These are phyloP conservation scores for Pithys albifrons DNA, from an alignment of 2,113 vertebrate genomes.

Conservation along the genomic window DNA sequence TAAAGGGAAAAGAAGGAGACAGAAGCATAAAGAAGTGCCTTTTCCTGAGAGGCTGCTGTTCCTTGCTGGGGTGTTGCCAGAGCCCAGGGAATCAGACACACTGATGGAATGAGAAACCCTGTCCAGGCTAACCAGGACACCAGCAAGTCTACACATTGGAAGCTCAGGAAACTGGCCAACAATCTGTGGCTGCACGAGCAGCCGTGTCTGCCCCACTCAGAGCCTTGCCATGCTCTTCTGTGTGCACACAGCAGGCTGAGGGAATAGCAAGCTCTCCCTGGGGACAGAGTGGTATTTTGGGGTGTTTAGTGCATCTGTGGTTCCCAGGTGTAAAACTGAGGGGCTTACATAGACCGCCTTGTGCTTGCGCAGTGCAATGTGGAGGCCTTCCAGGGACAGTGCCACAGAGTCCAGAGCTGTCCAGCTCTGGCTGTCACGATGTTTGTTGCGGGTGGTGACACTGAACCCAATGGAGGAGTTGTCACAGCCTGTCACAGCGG, in stretches of 20 bases:
- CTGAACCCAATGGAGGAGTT: slow-evolving; percentile 72
- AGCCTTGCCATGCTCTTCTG: background rate
- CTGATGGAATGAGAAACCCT: background rate
- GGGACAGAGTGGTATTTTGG: background rate
- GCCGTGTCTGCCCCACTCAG: rapidly evolving
- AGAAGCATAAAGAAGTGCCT: background rate
- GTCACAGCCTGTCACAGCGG: slow-evolving; percentile 75
- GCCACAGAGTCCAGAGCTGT: slow-evolving; percentile 80
- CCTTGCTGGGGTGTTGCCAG: rapidly evolving
- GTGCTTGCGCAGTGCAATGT: slow-evolving; percentile 71
- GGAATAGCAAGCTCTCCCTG: background rate
- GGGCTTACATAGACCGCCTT: slow-evolving; percentile 78
- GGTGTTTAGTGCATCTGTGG: background rate
- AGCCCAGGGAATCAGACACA: background rate
- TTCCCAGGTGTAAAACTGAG: background rate
- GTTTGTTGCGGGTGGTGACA: slow-evolving; percentile 78
- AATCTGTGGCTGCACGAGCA: rapidly evolving
- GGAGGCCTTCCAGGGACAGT: slow-evolving; percentile 68
- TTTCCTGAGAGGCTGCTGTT: background rate
- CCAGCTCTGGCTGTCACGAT: slow-evolving; percentile 62
- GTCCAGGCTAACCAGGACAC: background rate
- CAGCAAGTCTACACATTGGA: rapidly evolving
- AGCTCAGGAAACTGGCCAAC: background rate
- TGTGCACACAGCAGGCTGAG: background rate
- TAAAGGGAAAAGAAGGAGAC: background rate